Evolutionary conservation across 1,140 invertebrate genomes (phyloP).

Genomic region (Sarcophaga bullata): DNA sequence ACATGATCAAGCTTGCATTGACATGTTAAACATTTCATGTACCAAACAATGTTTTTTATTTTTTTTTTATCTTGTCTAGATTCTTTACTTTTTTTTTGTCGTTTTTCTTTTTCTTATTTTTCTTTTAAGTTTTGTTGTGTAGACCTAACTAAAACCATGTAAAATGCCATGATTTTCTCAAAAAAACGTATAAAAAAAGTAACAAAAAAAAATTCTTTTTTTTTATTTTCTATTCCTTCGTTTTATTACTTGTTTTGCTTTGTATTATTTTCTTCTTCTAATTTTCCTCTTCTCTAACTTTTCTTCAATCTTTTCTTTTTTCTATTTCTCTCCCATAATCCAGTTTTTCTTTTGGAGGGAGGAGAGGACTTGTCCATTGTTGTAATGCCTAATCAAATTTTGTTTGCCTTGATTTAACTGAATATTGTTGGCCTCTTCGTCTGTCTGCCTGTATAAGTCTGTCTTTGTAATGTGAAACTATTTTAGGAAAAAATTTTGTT

Average conservation of each 20-base stretch:
- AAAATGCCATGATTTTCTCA: neutral
- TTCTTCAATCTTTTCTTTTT: too few species aligned
- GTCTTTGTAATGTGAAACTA: neutral
- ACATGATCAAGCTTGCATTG: neutral
- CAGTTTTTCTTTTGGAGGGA: too few species aligned
- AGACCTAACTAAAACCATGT: neutral
- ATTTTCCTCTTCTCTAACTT: neutral
- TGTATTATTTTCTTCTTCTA: neutral
- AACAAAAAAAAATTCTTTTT: too few species aligned
- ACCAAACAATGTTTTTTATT: neutral
- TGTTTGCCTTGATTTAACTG: neutral
- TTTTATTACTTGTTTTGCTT: neutral
- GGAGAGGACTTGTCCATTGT: neutral
- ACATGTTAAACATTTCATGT: conserved; percentile 8
- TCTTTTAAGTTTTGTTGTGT: neutral
- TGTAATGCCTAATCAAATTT: neutral
- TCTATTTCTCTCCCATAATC: too few species aligned
- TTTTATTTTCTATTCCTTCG: neutral
- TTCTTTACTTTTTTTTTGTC: neutral
- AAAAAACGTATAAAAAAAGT: neutral
- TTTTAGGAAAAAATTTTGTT: neutral
- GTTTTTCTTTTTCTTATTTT: neutral
- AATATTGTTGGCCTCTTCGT: neutral
- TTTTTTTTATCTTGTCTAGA: neutral
- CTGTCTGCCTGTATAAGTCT: neutral